Evolutionary conservation across 2,888 invertebrate genomes (phyloP).

Genomic region (Icerya purchasi): DNA sequence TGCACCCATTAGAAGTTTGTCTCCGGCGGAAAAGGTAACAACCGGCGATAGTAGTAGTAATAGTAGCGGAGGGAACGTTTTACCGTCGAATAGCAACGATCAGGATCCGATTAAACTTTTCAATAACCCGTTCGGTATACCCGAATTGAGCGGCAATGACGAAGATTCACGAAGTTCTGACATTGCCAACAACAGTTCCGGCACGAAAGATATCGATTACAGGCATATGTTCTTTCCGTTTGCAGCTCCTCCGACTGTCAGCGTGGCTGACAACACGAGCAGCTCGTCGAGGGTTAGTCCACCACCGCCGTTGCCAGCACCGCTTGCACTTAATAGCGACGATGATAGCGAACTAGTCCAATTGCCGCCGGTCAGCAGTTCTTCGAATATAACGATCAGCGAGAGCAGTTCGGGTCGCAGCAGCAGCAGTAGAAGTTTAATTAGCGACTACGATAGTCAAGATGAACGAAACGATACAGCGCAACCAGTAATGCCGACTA

Average conservation of each 20-base stretch:
- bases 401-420: neutral
- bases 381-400: neutral
- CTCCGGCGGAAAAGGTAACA: too few relatives aligned
- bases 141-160: neutral
- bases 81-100: neutral
- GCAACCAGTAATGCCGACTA: neutral
- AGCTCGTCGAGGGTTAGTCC: neutral
- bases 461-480: neutral
- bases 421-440: neutral
- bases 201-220: conserved; percentile 8
- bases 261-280: neutral
- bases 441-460: neutral
- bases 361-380: neutral
- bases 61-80: neutral
- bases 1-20: too few relatives aligned
- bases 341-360: neutral
- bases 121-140: conserved; percentile 2
- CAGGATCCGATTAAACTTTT: neutral
- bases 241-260: neutral
- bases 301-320: neutral
- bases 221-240: conserved; percentile 6
- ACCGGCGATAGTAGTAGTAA: too few relatives aligned
- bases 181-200: too few relatives aligned
- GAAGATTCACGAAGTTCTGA: too few relatives aligned
- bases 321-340: too few relatives aligned